Conservation (phyloP, 1,140 invertebrate species). For the Drosophila ananassae region DNA sequence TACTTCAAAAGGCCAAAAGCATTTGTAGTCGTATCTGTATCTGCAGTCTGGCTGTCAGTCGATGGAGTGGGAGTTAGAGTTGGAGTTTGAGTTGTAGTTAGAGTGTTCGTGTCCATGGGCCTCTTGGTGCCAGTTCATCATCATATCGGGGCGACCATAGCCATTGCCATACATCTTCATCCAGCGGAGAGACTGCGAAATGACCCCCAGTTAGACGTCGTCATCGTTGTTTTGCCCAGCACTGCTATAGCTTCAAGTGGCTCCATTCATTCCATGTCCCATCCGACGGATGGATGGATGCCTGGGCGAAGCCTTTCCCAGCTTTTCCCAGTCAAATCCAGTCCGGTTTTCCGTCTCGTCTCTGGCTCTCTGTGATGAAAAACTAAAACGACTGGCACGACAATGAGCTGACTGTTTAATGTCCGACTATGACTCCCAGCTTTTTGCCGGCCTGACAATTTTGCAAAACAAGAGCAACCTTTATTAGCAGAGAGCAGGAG, state of each 20-base stretch:
- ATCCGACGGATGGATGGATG: neutral
- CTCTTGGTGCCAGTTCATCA: conserved; percentile 53
- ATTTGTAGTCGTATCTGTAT: conserved; percentile 29
- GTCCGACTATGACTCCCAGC: conserved; percentile 31
- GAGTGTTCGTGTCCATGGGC: conserved; percentile 21
- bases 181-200: conserved; percentile 49
- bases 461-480: conserved; percentile 72
- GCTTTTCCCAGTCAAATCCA: conserved; percentile 31
- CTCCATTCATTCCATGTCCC: conserved; percentile 55
- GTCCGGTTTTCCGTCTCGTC: conserved; percentile 8
- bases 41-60: conserved; percentile 8
- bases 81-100: conserved; percentile 8
- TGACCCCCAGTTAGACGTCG: conserved; percentile 64
- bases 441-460: conserved; percentile 46
- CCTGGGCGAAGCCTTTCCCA: neutral
- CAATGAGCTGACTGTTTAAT: conserved; percentile 80
- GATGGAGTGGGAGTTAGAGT: neutral
- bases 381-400: conserved; percentile 72
- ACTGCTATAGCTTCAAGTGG: conserved; percentile 75
- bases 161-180: conserved; percentile 67
- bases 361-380: conserved; percentile 47
- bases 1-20: conserved; percentile 79
- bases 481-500: conserved; percentile 63
- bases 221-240: conserved; percentile 46
- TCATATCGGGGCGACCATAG: conserved; percentile 50